These are phyloP conservation scores for Aegithalos caudatus DNA, from an alignment of 2,113 vertebrate genomes.

Conservation along the genomic window DNA sequence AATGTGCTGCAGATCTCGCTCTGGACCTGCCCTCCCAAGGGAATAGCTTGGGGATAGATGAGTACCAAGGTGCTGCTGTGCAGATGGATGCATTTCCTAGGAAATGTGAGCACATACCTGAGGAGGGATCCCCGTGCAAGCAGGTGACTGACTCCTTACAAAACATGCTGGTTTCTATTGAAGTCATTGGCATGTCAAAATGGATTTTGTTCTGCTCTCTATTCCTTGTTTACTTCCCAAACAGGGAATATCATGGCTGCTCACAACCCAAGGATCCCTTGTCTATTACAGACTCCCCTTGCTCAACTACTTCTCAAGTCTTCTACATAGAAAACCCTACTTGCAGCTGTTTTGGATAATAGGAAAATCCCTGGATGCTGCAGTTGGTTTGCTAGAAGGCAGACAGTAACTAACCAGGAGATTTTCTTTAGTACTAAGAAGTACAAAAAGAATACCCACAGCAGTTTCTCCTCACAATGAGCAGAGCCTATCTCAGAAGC, in stretches of 20 bases:
- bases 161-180: neutral
- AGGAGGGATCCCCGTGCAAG: neutral
- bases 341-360: no score
- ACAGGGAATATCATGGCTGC: neutral
- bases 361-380: no score
- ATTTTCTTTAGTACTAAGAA: no score
- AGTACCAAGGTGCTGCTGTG: neutral
- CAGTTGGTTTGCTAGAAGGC: no score
- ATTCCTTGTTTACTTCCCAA: neutral
- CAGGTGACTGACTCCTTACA: neutral
- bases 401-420: no score
- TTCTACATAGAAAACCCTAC: no score
- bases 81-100: neutral
- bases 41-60: constrained; percentile 35
- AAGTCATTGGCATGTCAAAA: neutral
- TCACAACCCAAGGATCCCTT: neutral
- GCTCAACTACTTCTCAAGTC: no score
- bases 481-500: no score
- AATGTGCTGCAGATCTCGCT: constrained; percentile 78
- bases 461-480: no score
- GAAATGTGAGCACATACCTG: neutral
- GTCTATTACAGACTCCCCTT: no score
- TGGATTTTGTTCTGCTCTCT: neutral
- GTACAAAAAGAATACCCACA: no score
- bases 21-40: neutral